phyloP scores from a whole-genome alignment of 1,140 invertebrate species.

The Trinorchestia longiramus region DNA sequence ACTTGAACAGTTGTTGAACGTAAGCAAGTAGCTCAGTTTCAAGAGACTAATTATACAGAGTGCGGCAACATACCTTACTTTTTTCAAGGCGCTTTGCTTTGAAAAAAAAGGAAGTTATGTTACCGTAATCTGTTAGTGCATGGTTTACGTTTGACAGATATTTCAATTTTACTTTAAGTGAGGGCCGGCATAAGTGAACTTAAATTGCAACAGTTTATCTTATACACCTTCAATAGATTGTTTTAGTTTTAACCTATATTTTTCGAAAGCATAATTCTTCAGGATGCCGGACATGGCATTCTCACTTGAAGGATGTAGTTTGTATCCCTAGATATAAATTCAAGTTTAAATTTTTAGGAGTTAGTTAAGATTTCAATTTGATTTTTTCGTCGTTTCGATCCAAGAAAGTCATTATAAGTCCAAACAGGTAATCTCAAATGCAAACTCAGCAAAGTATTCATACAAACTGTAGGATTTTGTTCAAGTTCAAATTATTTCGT shows the following conservation, averaged over 20 bases:
- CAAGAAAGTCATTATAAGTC: too few species aligned
- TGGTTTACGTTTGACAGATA: not conserved
- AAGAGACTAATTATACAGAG: not conserved
- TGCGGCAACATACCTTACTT: too few species aligned
- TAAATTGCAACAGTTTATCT: not conserved
- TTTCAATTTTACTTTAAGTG: not conserved
- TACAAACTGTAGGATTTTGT: too few species aligned
- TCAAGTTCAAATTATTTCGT: too few species aligned
- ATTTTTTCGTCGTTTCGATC: not conserved
- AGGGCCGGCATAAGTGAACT: not conserved
- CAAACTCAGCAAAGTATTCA: too few species aligned
- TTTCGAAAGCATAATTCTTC: not conserved
- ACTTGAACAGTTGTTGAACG: not conserved
- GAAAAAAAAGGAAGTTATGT: too few species aligned
- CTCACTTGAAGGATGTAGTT: not conserved
- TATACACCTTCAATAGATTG: not conserved
- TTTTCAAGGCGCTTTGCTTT: too few species aligned
- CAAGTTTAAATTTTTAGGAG: not conserved
- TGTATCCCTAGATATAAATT: not conserved
- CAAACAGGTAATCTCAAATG: too few species aligned
- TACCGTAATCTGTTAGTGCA: too few species aligned
- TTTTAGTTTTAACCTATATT: not conserved
- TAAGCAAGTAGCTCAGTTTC: not conserved
- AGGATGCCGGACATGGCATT: not conserved
- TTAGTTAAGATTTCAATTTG: not conserved